phyloP scores from a whole-genome alignment of 2,888 invertebrate species.

The Serripes groenlandicus region DNA sequence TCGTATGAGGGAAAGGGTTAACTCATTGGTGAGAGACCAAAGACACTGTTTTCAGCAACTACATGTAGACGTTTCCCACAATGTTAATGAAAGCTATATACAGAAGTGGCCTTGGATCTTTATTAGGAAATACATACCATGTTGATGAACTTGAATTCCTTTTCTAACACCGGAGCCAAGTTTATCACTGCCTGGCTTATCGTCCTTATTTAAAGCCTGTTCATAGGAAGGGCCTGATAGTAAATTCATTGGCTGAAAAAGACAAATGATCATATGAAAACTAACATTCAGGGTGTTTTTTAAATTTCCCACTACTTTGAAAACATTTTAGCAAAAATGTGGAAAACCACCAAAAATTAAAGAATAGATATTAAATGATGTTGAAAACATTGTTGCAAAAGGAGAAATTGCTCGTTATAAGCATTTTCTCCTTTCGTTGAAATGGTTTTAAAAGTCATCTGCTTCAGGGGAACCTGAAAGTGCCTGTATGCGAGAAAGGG shows the following conservation, averaged over 20 bases:
- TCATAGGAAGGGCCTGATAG: constrained; percentile 79
- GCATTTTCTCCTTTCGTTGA: neutral
- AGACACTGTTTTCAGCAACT: too few relatives aligned
- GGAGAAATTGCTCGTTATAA: neutral
- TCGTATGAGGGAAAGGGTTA: too few relatives aligned
- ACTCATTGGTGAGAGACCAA: too few relatives aligned
- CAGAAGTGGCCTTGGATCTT: too few relatives aligned
- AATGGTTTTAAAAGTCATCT: neutral
- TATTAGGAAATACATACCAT: too few relatives aligned
- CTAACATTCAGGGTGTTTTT: too few relatives aligned
- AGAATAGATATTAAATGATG: neutral
- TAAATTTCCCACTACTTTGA: too few relatives aligned
- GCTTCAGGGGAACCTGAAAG: neutral
- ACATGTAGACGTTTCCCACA: too few relatives aligned
- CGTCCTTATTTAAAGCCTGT: constrained; percentile 81
- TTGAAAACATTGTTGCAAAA: neutral
- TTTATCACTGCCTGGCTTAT: constrained; percentile 82
- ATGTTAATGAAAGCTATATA: too few relatives aligned
- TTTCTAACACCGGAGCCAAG: constrained; percentile 86
- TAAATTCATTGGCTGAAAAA: constrained; percentile 74
- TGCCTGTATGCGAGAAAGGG: neutral
- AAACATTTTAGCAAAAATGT: too few relatives aligned
- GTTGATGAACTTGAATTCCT: constrained; percentile 98
- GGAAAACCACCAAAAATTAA: constrained; percentile 32
- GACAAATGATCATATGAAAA: too few relatives aligned